A percentile compares a stretch with the other conserved stretches of the same genome.
Conservation (phyloP, 2,888 invertebrate genomes). For the Alloscopus bannaensis region DNA sequence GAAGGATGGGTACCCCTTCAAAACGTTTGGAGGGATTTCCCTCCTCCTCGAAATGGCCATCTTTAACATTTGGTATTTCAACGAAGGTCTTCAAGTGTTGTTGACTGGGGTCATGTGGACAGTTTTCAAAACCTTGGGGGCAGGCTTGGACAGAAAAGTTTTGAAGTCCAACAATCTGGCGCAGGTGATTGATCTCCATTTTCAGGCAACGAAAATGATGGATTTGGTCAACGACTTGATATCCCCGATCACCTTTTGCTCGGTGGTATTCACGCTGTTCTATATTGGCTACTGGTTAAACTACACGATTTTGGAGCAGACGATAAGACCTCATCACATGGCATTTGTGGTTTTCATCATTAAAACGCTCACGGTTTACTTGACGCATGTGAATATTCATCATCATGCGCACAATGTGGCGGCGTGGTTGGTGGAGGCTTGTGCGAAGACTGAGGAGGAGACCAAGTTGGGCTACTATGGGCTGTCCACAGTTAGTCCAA, state of each 20-base stretch:
- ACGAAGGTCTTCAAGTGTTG: not conserved
- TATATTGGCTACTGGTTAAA: slow-evolving; percentile 56
- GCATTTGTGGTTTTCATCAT: slow-evolving; percentile 31
- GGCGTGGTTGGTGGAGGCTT: slow-evolving; percentile 21
- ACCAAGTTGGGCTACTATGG: not conserved
- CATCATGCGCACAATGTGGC: slow-evolving; percentile 44
- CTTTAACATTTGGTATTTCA: slow-evolving; percentile 44
- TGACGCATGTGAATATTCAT: slow-evolving; percentile 28
- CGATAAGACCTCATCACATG: slow-evolving; percentile 30
- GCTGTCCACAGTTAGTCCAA: not conserved
- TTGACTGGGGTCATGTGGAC: slow-evolving; percentile 21
- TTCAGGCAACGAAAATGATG: slow-evolving; percentile 45
- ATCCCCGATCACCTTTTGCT: slow-evolving; percentile 37
- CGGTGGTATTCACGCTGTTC: slow-evolving; percentile 24
- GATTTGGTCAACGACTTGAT: slow-evolving; percentile 40
- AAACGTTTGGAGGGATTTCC: not conserved
- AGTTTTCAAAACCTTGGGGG: not conserved
- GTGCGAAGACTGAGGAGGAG: not conserved
- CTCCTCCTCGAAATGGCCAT: slow-evolving; percentile 5
- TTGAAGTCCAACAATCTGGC: not conserved
- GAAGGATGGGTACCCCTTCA: not conserved
- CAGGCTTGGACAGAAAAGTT: not conserved
- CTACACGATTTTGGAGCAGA: slow-evolving; percentile 39
- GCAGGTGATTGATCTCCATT: slow-evolving; percentile 42
- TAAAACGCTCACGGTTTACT: slow-evolving; percentile 21